These are phyloP conservation scores for Apteryx owenii DNA, from an alignment of 2,113 vertebrate species.

Conservation along the genomic window DNA sequence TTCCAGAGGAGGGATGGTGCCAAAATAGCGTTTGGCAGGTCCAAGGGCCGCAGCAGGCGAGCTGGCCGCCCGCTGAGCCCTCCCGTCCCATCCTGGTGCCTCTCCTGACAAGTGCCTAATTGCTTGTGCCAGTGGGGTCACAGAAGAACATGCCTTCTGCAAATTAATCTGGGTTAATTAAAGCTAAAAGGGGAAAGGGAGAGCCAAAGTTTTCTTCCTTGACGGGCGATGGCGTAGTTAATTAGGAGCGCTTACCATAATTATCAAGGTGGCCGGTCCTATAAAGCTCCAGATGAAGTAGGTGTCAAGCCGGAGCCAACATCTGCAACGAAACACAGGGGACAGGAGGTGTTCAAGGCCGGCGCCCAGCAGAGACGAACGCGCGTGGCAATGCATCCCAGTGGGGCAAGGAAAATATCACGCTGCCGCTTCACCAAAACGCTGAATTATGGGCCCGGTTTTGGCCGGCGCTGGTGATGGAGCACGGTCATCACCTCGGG, in stretches of 20 bases:
- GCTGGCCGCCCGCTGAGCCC: not conserved
- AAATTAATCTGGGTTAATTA: conserved; percentile 78
- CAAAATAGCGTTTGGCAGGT: not conserved
- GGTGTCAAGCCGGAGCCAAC: conserved; percentile 98
- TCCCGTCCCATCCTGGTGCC: not conserved
- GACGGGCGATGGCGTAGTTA: conserved; percentile 86
- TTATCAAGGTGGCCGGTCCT: conserved; percentile 99
- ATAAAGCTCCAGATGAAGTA: conserved; percentile 99
- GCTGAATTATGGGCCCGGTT: conserved; percentile 84
- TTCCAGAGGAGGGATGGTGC: not conserved
- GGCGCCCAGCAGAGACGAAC: conserved; percentile 80
- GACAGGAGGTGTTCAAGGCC: conserved; percentile 79
- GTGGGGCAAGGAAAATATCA: conserved; percentile 84
- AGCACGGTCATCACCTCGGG: conserved; percentile 82
- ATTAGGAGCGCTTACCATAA: conserved; percentile 95
- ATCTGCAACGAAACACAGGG: conserved; percentile 87
- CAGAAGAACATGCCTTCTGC: conserved; percentile 71
- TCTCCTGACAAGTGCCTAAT: conserved; percentile 64
- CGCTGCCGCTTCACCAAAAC: conserved; percentile 84
- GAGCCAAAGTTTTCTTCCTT: conserved; percentile 79
- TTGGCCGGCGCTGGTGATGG: conserved; percentile 84
- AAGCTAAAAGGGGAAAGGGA: conserved; percentile 62
- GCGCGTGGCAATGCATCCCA: conserved; percentile 74
- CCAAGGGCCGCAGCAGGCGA: not conserved
- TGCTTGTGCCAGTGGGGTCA: conserved; percentile 70